Base-by-base conservation (phyloP, 2,888 invertebrate genomes). In the Drosophila tripunctata region DNA sequence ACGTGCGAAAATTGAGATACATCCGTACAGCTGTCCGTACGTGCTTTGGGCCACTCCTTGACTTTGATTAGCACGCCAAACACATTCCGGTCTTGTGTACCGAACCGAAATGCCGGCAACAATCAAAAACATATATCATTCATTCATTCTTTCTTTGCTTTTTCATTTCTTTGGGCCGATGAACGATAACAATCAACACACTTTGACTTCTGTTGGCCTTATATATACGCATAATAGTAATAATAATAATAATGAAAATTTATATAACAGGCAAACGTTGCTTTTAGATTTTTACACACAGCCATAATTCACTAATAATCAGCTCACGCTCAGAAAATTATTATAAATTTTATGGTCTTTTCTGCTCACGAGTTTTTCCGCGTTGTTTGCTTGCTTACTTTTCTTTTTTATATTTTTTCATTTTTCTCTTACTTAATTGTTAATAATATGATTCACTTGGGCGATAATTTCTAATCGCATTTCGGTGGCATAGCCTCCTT, bases 61-160 rank as follows among this genome's bases (percentile, higher is more conserved):
- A 62, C 48, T 57, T 62, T 62, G 61, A n/a, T 10, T 27, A 10
- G 57, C 62, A 62, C 44, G 50, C 62, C 62, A 62, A 10, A 27
- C 24, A 44, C 38, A 38, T 52, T 52, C 31, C 36, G 31, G 12
- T 21, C n/a, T 48, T 36, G 12, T 17, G n/a, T 15, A 19, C 12
- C 3, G 7, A 15, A 14, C 14, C 12, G 12, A 4, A 38, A 38
- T 12, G 24, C 41, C 41, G 41, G 41, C 43, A 41, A 24, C 14
- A 15, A 24, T 4, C 41, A 24, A 14, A 10, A 14, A 43, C 24
- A 43, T 6, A 27, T 43, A 43, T 27, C 27, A 27, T 27, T 21
- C 6, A 31, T 15, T 24, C 44, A 22, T 55, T 43, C 19, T 36
- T 6, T 54, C 19, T 4, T 19, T 24, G 10, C n/a, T 17, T 30